Evolutionary conservation across 2,797 vertebrate genomes (phyloP).

Genomic region (Galago senegalensis): DNA sequence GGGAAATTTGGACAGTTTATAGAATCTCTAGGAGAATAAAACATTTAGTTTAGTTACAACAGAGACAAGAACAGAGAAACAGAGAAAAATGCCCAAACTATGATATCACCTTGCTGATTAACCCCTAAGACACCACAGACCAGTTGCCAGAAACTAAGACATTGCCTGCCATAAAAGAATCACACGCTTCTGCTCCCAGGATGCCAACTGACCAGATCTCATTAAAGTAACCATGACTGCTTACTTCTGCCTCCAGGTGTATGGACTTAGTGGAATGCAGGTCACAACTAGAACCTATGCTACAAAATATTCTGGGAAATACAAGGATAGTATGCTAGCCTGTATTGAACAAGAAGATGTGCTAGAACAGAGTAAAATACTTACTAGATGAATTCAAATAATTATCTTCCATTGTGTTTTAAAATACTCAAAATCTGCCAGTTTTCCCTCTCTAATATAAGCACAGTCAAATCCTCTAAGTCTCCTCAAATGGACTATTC

Average conservation of each 20-base stretch:
- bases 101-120: not conserved
- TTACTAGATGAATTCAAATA: not conserved
- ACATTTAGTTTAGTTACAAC: not conserved
- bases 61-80: not conserved
- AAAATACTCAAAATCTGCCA: constrained; percentile 19
- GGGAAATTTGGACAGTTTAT: not conserved
- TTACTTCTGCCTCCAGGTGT: not conserved
- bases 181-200: not conserved
- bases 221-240: not conserved
- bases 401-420: not conserved
- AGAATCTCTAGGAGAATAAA: not conserved
- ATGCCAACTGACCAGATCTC: not conserved
- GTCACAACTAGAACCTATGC: not conserved
- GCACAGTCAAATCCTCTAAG: not conserved
- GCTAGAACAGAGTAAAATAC: not conserved
- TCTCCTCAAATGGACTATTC: not conserved
- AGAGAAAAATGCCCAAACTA: not conserved
- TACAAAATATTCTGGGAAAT: constrained; percentile 6
- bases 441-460: constrained; percentile 7
- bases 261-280: not conserved
- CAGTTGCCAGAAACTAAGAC: not conserved
- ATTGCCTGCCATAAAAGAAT: not conserved
- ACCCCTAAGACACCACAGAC: not conserved
- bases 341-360: not conserved
- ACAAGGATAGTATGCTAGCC: constrained; percentile 3